Conservation (phyloP, 2,797 vertebrate species). For the Acanthornis magna region DNA sequence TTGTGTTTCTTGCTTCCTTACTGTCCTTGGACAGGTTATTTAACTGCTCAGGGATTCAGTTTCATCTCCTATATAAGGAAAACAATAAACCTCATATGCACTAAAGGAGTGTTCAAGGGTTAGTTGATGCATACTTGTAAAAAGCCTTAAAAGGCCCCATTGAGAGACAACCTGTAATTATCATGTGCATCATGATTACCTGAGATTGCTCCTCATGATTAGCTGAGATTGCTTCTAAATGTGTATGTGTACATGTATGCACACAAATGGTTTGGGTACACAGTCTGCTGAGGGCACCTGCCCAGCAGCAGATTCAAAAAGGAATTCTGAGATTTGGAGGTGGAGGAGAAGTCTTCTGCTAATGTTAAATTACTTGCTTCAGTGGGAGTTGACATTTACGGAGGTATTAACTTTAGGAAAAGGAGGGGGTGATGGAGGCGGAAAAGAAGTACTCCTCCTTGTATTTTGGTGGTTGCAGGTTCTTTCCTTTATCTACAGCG, state of each 20-base stretch:
- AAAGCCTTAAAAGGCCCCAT: slow-evolving; percentile 4
- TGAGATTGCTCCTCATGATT: neutral
- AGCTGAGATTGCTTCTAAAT: neutral
- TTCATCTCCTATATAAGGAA: neutral
- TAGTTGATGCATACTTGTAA: slow-evolving; percentile 1
- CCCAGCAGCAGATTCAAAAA: neutral
- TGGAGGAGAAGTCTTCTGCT: neutral
- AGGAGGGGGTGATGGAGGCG: neutral
- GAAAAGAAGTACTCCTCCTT: neutral
- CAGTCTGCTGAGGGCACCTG: neutral
- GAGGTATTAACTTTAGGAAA: slow-evolving; percentile 5
- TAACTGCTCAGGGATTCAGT: neutral
- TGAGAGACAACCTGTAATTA: neutral
- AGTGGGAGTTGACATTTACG: slow-evolving; percentile 18
- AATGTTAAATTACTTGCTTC: neutral
- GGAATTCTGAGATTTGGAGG: neutral
- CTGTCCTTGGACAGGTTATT: slow-evolving; percentile 27
- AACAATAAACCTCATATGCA: neutral
- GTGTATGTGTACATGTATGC: neutral
- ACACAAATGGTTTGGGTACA: neutral
- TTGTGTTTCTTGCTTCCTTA: neutral
- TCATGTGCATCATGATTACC: neutral
- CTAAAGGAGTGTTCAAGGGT: neutral
- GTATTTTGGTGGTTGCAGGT: slow-evolving; percentile 16
- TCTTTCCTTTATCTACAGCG: slow-evolving; percentile 16